Conservation (phyloP, 2,888 invertebrate species). For the Ptilodon capucinus region DNA sequence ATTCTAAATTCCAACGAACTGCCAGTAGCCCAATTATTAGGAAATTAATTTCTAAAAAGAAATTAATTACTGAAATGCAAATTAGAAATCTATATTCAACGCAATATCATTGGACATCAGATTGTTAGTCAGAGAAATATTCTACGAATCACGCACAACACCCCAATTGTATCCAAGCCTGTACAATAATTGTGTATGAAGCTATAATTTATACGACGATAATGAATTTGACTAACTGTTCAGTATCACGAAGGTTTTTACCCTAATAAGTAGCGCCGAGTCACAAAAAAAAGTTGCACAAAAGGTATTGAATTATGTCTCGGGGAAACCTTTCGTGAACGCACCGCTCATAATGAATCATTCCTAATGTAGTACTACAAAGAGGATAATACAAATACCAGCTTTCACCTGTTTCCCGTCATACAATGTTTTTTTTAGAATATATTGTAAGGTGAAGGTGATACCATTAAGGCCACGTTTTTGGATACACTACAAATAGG, state of each 20-base stretch:
- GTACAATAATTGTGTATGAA: constrained; percentile 67
- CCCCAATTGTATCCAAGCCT: constrained; percentile 47
- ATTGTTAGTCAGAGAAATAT: constrained; percentile 48
- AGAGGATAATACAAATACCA: constrained; percentile 17
- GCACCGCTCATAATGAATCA: constrained; percentile 40
- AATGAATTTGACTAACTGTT: constrained; percentile 75
- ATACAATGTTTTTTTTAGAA: background rate
- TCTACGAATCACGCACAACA: constrained; percentile 64
- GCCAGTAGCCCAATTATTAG: too few relatives aligned
- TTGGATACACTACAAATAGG: background rate
- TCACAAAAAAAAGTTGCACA: constrained; percentile 55
- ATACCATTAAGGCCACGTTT: background rate
- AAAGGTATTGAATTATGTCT: constrained; percentile 62
- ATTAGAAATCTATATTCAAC: constrained; percentile 43
- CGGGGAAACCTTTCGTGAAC: constrained; percentile 42
- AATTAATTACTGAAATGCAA: constrained; percentile 38
- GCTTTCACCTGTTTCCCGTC: constrained; percentile 2
- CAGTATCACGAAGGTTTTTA: constrained; percentile 71
- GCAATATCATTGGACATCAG: constrained; percentile 40
- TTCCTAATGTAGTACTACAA: constrained; percentile 21
- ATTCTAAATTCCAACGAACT: too few relatives aligned
- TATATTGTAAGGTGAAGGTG: background rate
- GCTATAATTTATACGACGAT: constrained; percentile 74
- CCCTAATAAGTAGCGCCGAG: constrained; percentile 61
- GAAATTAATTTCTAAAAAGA: constrained; percentile 9